These are phyloP conservation scores for Odocoileus virginianus DNA, from an alignment of 2,113 vertebrate species.

Conservation along the genomic window DNA sequence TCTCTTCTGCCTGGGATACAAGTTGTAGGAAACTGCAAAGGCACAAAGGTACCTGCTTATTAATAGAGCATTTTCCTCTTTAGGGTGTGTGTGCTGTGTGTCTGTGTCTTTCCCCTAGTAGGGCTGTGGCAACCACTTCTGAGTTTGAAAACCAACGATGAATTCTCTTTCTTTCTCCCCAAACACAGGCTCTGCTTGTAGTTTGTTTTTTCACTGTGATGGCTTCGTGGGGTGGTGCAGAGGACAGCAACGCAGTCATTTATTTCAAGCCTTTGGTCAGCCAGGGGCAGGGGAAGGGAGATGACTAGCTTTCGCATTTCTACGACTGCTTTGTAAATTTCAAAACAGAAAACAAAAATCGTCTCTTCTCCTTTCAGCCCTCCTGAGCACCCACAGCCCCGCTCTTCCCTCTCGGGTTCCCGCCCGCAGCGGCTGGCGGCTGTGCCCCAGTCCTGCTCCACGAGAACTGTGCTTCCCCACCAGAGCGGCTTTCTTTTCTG, in stretches of 20 bases:
- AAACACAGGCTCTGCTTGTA: background rate
- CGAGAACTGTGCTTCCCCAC: accelerated
- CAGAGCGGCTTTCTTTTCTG: background rate
- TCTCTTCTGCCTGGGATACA: background rate
- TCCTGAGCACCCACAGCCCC: background rate
- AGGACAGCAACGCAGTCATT: background rate
- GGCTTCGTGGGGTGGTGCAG: background rate
- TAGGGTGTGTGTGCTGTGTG: background rate
- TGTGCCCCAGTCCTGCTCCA: background rate
- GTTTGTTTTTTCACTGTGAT: background rate
- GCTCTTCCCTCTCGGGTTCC: background rate
- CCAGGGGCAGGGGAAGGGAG: background rate
- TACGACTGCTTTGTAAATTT: conserved; percentile 6
- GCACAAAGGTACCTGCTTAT: background rate
- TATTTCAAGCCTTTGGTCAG: background rate
- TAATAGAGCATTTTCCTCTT: background rate
- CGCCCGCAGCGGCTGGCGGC: background rate
- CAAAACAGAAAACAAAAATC: background rate
- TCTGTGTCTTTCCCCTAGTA: background rate
- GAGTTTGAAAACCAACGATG: background rate
- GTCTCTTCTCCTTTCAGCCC: background rate
- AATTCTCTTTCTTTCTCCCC: background rate
- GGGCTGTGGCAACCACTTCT: background rate
- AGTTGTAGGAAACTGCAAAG: background rate
- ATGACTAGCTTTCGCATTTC: background rate